Percentiles rank a stretch among this genome's conserved stretches.
Evolutionary conservation across 2,113 vertebrate genomes (phyloP).

Genomic region (Ardeotis arabs): DNA sequence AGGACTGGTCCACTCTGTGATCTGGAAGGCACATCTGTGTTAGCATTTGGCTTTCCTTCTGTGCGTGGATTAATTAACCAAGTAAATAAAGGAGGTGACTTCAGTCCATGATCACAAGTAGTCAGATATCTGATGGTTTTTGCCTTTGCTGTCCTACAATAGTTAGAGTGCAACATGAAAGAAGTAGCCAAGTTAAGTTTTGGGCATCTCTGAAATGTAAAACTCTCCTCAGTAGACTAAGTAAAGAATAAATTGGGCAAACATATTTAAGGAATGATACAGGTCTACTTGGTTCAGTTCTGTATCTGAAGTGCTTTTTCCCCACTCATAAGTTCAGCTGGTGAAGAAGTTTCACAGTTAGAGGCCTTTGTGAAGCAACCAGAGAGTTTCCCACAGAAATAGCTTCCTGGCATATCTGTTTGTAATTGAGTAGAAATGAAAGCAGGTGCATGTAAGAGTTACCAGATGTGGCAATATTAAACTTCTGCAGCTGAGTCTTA

Average conservation of each 20-base stretch:
- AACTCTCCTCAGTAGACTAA: neutral
- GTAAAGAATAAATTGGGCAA: neutral
- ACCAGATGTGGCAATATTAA: neutral
- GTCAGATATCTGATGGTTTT: neutral
- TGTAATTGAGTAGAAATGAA: neutral
- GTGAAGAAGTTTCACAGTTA: neutral
- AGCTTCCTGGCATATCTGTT: neutral
- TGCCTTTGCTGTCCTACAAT: neutral
- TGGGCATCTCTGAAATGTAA: neutral
- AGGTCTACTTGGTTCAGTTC: neutral
- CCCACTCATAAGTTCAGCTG: neutral
- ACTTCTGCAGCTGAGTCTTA: neutral
- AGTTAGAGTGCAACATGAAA: neutral
- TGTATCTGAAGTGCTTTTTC: neutral
- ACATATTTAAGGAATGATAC: neutral
- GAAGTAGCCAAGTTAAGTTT: neutral
- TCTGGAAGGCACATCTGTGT: neutral
- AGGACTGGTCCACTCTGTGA: neutral
- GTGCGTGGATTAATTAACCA: neutral
- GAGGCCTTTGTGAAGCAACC: neutral
- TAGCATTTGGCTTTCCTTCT: neutral
- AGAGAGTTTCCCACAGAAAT: neutral
- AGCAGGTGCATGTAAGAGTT: rapidly evolving
- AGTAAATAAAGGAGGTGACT: neutral
- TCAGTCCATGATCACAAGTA: neutral